phyloP scores from a whole-genome alignment of 2,888 invertebrate genomes.

The Idaea straminata region DNA sequence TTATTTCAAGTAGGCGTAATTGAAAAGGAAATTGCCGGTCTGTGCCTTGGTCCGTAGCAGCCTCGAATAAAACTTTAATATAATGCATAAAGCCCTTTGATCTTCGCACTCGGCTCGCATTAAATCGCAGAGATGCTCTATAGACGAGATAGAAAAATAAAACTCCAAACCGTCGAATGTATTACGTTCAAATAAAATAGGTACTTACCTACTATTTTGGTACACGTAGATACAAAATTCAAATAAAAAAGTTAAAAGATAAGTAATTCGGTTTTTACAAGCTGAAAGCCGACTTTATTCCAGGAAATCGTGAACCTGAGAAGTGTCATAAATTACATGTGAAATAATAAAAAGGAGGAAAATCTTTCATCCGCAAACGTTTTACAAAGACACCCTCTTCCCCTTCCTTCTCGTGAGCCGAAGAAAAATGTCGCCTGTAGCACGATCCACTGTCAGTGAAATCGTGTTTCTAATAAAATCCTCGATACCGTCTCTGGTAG shows the following conservation, averaged over 20 bases:
- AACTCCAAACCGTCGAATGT: slow-evolving; percentile 15
- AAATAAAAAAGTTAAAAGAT: slow-evolving; percentile 20
- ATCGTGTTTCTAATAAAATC: slow-evolving; percentile 63
- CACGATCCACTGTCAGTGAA: slow-evolving; percentile 60
- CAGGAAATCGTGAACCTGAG: slow-evolving; percentile 47
- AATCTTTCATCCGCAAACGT: slow-evolving; percentile 69
- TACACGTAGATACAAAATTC: slow-evolving; percentile 14
- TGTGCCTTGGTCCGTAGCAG: slow-evolving; percentile 55
- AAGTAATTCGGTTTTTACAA: slow-evolving; percentile 34
- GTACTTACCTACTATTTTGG: neutral
- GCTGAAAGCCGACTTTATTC: slow-evolving; percentile 46
- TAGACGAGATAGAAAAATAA: slow-evolving; percentile 39
- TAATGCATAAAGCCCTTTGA: slow-evolving; percentile 78
- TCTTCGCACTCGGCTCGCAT: slow-evolving; percentile 71
- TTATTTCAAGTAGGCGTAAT: slow-evolving; percentile 79
- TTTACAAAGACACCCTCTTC: slow-evolving; percentile 64
- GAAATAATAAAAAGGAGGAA: slow-evolving; percentile 70
- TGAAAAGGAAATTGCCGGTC: slow-evolving; percentile 77
- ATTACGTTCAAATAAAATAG: slow-evolving; percentile 18
- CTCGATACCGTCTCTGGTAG: slow-evolving; percentile 34
- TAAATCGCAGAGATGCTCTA: slow-evolving; percentile 63
- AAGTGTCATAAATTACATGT: slow-evolving; percentile 71
- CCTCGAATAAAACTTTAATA: slow-evolving; percentile 77
- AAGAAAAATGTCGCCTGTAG: slow-evolving; percentile 69
- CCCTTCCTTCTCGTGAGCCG: slow-evolving; percentile 31